Conservation (phyloP, 2,113 vertebrate genomes). For the Calidris pygmaea region DNA sequence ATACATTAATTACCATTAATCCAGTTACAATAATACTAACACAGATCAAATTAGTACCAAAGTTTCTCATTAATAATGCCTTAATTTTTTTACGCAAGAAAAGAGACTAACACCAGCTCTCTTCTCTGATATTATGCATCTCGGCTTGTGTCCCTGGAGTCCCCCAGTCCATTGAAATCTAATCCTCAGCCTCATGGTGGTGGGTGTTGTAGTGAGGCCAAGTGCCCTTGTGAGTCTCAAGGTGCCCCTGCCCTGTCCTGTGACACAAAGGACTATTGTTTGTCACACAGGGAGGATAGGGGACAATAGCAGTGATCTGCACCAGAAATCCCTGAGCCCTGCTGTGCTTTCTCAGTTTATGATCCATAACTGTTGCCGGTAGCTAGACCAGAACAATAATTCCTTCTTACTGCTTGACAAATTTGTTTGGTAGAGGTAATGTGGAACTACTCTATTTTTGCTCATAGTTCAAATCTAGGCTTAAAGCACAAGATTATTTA, state of each 20-base stretch:
- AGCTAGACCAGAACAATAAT: background rate
- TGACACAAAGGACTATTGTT: background rate
- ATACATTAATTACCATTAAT: background rate
- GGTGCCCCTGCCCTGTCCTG: background rate
- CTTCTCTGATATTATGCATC: background rate
- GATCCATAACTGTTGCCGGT: background rate
- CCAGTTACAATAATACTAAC: background rate
- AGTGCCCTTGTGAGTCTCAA: fast-evolving
- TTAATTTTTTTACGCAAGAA: background rate
- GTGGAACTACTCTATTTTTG: background rate
- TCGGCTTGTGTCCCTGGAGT: background rate
- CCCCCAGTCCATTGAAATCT: background rate
- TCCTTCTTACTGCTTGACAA: background rate
- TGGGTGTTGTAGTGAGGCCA: background rate
- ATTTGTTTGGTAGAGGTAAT: background rate
- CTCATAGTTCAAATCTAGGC: background rate
- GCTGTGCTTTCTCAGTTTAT: background rate
- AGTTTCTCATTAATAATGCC: background rate
- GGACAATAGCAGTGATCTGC: background rate
- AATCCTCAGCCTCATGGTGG: background rate
- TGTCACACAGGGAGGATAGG: background rate
- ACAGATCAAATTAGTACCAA: background rate
- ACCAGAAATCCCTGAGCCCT: background rate
- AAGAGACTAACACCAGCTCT: background rate
- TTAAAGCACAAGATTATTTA: background rate